Conservation (phyloP, 2,888 invertebrate species). For the Cremastobaeus sp. region DNA sequence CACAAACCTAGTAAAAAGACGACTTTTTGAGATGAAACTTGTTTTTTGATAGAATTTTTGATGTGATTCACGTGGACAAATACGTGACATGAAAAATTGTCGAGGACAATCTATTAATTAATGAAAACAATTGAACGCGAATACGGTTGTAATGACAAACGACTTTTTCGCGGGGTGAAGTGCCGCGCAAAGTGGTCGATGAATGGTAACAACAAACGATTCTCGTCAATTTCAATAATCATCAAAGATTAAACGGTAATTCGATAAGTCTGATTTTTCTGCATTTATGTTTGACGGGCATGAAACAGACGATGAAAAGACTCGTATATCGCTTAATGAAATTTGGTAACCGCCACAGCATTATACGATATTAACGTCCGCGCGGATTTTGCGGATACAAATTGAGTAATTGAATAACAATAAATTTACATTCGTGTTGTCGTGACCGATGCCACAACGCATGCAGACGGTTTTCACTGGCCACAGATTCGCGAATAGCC, state of each 20-base stretch:
- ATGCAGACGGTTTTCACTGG: conserved; percentile 69
- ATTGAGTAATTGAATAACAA: conserved; percentile 77
- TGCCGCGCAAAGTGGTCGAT: conserved; percentile 21
- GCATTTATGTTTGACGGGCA: conserved; percentile 41
- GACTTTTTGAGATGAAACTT: too few species aligned
- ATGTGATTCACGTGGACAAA: conserved; percentile 11
- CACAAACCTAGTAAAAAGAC: too few species aligned
- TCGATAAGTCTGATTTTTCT: conserved; percentile 54
- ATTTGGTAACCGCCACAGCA: conserved; percentile 67
- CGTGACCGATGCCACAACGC: conserved; percentile 73
- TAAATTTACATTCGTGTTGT: conserved; percentile 77
- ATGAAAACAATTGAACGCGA: conserved; percentile 31
- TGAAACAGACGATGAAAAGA: conserved; percentile 52
- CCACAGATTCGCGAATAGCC: conserved; percentile 67
- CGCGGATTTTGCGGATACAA: conserved; percentile 68
- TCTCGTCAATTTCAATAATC: conserved; percentile 47
- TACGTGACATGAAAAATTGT: conserved; percentile 17
- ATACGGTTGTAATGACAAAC: conserved; percentile 41
- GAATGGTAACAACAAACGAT: conserved; percentile 25
- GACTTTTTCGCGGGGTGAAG: conserved; percentile 14
- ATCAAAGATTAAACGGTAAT: conserved; percentile 49
- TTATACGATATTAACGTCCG: conserved; percentile 73
- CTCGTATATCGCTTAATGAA: conserved; percentile 52
- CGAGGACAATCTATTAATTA: conserved; percentile 41
- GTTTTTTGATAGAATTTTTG: too few species aligned